phyloP scores from a whole-genome alignment of 2,797 vertebrate species.

The Phrynocephalus forsythii region DNA sequence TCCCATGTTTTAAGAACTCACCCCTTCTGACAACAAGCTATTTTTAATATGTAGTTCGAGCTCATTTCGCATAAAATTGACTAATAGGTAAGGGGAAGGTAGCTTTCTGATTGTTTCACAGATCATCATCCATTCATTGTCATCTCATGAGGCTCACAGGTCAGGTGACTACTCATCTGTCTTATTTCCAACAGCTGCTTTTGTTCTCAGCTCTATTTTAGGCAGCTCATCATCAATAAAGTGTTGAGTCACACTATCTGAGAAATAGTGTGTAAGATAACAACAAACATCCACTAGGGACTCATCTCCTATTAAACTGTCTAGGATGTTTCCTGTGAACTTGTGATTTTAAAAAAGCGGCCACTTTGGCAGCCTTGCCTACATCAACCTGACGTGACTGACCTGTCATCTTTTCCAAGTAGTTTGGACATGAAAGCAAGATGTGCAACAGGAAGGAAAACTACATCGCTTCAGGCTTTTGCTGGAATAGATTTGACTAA shows the following conservation, averaged over 20 bases:
- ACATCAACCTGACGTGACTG: slow-evolving; percentile 42
- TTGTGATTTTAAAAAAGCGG: slow-evolving; percentile 61
- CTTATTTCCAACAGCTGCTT: neutral
- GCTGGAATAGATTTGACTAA: slow-evolving; percentile 21
- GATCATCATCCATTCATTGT: neutral
- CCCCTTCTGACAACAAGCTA: no score
- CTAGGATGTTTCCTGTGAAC: slow-evolving; percentile 75
- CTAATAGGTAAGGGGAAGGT: neutral
- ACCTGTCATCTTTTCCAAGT: slow-evolving; percentile 51
- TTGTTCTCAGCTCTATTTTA: neutral
- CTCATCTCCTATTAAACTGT: slow-evolving; percentile 51
- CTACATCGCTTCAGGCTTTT: slow-evolving; percentile 39
- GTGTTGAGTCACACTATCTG: slow-evolving; percentile 64
- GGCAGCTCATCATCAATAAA: slow-evolving; percentile 5
- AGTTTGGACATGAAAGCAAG: slow-evolving; percentile 15
- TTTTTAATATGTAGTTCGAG: no score
- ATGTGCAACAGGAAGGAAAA: slow-evolving; percentile 66
- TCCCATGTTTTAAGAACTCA: no score
- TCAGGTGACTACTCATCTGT: neutral
- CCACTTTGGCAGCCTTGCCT: slow-evolving; percentile 67
- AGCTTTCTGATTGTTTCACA: neutral
- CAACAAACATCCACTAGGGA: slow-evolving; percentile 26
- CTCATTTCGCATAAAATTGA: neutral
- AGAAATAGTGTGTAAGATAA: slow-evolving; percentile 57
- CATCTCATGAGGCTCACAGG: neutral